Conservation (phyloP, 2,797 vertebrate species). For the Clarias fuscus region DNA sequence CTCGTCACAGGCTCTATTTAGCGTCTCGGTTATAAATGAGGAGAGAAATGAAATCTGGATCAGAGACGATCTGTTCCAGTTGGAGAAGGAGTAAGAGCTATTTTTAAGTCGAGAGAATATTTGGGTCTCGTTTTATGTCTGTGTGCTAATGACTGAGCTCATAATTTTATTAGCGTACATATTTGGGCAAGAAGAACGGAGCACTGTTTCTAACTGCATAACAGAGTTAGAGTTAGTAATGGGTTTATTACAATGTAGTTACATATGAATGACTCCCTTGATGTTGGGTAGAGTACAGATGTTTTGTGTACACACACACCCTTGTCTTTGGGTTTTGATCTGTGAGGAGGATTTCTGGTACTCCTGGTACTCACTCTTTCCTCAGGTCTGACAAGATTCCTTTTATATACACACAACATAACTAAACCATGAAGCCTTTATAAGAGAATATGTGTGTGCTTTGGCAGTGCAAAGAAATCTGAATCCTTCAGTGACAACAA, state of each 20-base stretch:
- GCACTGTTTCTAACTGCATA: background rate
- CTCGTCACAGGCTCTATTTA: constrained; percentile 16
- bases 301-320: background rate
- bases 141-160: background rate
- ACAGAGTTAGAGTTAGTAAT: background rate
- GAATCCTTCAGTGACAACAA: constrained; percentile 21
- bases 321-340: constrained; percentile 9
- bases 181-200: background rate
- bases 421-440: constrained; percentile 26
- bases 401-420: constrained; percentile 28
- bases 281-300: background rate
- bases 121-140: background rate
- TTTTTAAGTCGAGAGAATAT: background rate
- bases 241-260: constrained; percentile 19
- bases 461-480: constrained; percentile 21
- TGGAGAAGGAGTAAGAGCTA: background rate
- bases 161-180: background rate
- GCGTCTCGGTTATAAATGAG: constrained; percentile 38
- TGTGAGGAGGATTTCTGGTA: constrained; percentile 34
- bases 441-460: constrained; percentile 39
- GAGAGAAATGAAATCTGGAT: constrained; percentile 18
- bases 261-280: background rate
- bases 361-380: constrained; percentile 27
- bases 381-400: constrained; percentile 28
- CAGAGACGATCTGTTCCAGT: background rate